Evolutionary conservation across 2,797 vertebrate genomes (phyloP), one percentile per base, ranked within the genome.

Genomic region (Falco concolor): DNA sequence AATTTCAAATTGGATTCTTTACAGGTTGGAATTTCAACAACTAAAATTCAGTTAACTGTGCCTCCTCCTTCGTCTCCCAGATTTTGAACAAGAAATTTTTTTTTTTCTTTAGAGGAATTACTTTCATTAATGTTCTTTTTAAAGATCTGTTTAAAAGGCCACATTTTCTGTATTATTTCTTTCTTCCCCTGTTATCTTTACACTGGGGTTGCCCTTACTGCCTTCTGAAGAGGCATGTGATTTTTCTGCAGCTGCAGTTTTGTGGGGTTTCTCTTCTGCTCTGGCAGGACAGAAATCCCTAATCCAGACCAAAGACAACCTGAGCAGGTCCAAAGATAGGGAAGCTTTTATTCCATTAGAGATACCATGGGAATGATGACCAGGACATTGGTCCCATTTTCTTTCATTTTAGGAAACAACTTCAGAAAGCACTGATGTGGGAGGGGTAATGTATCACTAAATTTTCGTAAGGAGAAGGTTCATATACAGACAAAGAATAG

Each of bases 141-240:
- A 74, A 11, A 45, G 27, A 34, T n/a, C 9, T 32, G 1, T 59
- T 1, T 2, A 59, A 73, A 69, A 24, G 0, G 0, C 6, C 2
- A 1, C 32, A 10, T 79, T 65, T 79, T 68, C 16, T 73, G 8
- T n/a, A 80, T 45, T 68, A 53, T 65, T 9, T 64, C 25, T 73
- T 80, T 70, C 19, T 50, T 7, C 0, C 2, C 3, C 7, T 8
- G 1, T 32, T 76, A 7, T 12, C 47, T 45, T 57, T 87, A 42
- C 10, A 17, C 8, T 22, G 9, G 6, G 3, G 1, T 9, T 50
- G 12, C 6, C 24, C 5, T 45, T 70, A 22, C 13, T 82, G 10
- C 3, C 25, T 73, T 77, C 10, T 53, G 13, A 45, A 70, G 87
- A 78, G 8, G 34, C 2, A 13, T 1, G 2, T 34, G 36, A 69